Evolutionary conservation across 2,797 vertebrate species (phyloP).

Genomic region (Craterocephalus amniculus): DNA sequence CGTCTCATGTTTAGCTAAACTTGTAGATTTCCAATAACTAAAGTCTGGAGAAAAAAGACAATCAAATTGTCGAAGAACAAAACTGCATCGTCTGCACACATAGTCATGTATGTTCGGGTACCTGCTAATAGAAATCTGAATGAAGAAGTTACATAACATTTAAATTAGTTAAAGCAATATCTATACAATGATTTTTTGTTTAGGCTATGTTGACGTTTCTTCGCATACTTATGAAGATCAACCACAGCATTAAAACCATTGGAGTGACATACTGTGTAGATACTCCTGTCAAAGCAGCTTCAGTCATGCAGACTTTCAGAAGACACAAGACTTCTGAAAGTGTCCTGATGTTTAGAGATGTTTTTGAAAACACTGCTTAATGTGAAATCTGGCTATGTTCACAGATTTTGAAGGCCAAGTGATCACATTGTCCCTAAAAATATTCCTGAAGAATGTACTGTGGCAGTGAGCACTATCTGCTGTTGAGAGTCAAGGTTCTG

Average conservation of each 20-base stretch:
- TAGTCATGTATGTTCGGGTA: no score
- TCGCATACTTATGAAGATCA: not conserved
- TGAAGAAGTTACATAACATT: no score
- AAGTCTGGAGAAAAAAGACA: not conserved
- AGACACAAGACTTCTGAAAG: no score
- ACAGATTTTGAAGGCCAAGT: not conserved
- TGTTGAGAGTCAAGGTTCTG: not conserved
- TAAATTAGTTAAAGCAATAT: not conserved
- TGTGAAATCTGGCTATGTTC: no score
- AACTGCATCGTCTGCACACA: not conserved
- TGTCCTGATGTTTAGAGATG: no score
- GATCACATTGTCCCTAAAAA: no score
- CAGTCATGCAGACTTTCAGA: no score
- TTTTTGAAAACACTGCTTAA: no score
- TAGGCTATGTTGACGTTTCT: not conserved
- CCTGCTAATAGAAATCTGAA: not conserved
- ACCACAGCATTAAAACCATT: not conserved
- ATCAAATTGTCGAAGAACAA: not conserved
- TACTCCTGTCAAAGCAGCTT: no score
- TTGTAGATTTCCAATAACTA: not conserved
- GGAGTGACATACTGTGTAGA: no score
- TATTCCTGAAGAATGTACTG: not conserved
- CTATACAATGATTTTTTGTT: no score
- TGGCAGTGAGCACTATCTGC: not conserved
- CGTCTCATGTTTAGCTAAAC: not conserved